phyloP scores from a whole-genome alignment of 2,888 invertebrate species.

The Tryphoninae sp. region DNA sequence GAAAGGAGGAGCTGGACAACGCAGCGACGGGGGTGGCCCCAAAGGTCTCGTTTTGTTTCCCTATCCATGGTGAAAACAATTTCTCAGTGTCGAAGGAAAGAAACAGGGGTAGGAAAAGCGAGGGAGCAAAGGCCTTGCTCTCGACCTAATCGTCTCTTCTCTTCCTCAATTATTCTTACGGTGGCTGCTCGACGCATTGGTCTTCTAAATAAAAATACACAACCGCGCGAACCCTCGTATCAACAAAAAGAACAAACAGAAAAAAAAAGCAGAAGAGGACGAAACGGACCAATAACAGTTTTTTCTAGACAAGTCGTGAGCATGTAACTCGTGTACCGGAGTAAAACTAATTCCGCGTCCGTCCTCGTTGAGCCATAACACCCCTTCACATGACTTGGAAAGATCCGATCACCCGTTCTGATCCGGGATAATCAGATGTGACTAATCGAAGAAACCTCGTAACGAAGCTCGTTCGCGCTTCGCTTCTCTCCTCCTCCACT shows the following conservation, averaged over 20 bases:
- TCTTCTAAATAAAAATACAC: conserved; percentile 32
- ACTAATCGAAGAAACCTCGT: conserved; percentile 68
- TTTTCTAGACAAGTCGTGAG: neutral
- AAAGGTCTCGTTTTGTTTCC: conserved; percentile 57
- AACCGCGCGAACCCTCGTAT: neutral
- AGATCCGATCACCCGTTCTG: conserved; percentile 56
- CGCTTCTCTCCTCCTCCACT: conserved; percentile 46
- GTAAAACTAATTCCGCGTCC: neutral
- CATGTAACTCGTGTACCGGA: neutral
- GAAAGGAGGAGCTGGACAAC: conserved; percentile 45
- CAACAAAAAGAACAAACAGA: neutral
- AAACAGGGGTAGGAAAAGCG: conserved; percentile 32
- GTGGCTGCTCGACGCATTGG: conserved; percentile 29
- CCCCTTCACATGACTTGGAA: conserved; percentile 32
- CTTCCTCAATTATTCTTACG: conserved; percentile 60
- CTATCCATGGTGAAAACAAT: conserved; percentile 50
- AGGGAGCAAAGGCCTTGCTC: conserved; percentile 37
- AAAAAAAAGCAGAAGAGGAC: neutral
- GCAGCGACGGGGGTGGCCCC: conserved; percentile 45
- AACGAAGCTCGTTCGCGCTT: conserved; percentile 66
- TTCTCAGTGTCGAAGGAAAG: conserved; percentile 60
- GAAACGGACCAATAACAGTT: neutral
- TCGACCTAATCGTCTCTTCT: conserved; percentile 52
- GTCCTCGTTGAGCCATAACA: conserved; percentile 6
- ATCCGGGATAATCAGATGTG: conserved; percentile 66